phyloP scores from a whole-genome alignment of 2,113 vertebrate genomes.

The Colinus virginianus region DNA sequence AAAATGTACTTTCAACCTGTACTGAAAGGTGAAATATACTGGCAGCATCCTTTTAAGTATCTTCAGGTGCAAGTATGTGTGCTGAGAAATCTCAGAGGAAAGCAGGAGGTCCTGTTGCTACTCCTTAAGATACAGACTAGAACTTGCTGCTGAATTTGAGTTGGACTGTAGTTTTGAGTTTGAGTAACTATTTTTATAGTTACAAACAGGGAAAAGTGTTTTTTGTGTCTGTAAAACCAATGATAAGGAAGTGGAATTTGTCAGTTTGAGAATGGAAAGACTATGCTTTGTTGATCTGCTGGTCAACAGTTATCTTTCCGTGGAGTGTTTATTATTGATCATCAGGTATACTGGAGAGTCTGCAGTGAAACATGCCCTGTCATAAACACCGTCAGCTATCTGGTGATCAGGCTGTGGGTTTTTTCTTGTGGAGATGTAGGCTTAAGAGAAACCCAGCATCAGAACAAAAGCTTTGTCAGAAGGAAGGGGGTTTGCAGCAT shows the following conservation, averaged over 20 bases:
- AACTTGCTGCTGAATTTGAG: not conserved
- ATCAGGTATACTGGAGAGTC: not conserved
- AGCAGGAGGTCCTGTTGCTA: not conserved
- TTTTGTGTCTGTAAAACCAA: not conserved
- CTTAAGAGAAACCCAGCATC: not conserved
- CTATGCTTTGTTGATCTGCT: not conserved
- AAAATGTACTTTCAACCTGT: not conserved
- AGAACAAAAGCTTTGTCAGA: constrained; percentile 60
- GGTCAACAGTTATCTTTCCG: not conserved
- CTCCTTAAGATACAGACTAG: not conserved
- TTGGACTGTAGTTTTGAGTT: not conserved
- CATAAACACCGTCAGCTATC: not conserved
- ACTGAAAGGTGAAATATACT: not conserved
- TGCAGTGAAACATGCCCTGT: not conserved
- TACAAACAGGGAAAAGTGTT: not conserved
- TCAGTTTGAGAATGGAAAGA: not conserved
- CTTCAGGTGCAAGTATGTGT: not conserved
- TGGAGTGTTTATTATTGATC: not conserved
- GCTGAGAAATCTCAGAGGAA: not conserved
- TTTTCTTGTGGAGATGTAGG: not conserved
- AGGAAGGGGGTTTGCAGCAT: constrained; percentile 9
- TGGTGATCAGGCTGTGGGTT: not conserved
- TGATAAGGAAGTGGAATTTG: not conserved
- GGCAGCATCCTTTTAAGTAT: not conserved
- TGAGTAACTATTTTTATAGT: not conserved